phyloP scores from a whole-genome alignment of 64 coral and sea anemone genomes.

The Porites lutea region DNA sequence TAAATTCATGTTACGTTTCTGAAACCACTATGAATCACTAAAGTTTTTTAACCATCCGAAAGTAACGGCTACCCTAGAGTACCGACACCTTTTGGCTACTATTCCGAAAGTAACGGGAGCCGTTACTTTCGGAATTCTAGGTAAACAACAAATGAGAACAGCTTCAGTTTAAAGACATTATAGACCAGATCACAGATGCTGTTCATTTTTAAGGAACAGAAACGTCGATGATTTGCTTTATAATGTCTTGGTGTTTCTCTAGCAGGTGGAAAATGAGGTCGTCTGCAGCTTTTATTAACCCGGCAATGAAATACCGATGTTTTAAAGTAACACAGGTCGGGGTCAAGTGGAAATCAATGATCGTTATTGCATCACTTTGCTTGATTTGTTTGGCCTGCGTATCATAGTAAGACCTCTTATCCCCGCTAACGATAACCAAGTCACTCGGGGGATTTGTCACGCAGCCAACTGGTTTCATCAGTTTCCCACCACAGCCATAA shows the following conservation, averaged over 20 bases:
- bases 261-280: slow-evolving; percentile 11
- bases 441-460: slow-evolving; percentile 18
- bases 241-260: slow-evolving; percentile 18
- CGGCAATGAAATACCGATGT: slow-evolving; percentile 45
- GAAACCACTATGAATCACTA: too few relatives aligned
- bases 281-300: slow-evolving; percentile 49
- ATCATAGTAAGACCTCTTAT: slow-evolving; percentile 64
- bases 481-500: slow-evolving; percentile 31
- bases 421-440: slow-evolving; percentile 48
- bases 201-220: too few relatives aligned
- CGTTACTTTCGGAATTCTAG: too few relatives aligned
- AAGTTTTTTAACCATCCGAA: too few relatives aligned
- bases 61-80: too few relatives aligned
- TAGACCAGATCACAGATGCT: too few relatives aligned
- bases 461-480: background rate
- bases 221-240: background rate
- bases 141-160: too few relatives aligned
- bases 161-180: too few relatives aligned
- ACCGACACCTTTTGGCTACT: too few relatives aligned
- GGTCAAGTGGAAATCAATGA: slow-evolving; percentile 63
- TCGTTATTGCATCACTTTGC: slow-evolving; percentile 51
- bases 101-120: too few relatives aligned
- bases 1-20: too few relatives aligned
- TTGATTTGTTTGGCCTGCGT: slow-evolving; percentile 7
- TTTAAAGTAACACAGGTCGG: slow-evolving; percentile 48